A percentile compares a stretch with the other conserved stretches of the same genome.
phyloP scores from a whole-genome alignment of 2,888 invertebrate species.

The Zaprionus lineosus region DNA sequence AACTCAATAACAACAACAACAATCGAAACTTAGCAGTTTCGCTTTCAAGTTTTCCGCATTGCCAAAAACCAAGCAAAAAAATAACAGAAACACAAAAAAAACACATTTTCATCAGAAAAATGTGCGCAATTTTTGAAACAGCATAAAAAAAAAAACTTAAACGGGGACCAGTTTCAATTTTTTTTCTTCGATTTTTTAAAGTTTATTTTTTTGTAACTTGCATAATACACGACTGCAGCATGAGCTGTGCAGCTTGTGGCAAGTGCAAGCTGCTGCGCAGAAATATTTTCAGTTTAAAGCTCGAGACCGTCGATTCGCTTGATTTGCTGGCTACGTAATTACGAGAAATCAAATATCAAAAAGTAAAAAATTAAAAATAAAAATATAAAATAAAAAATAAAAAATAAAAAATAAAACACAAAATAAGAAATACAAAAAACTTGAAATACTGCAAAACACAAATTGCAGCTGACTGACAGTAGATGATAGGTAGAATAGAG shows the following conservation, averaged over 20 bases:
- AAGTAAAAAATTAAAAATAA: conserved; percentile 10
- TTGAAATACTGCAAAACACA: conserved; percentile 48
- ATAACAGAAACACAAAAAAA: conserved; percentile 3
- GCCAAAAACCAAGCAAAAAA: conserved; percentile 32
- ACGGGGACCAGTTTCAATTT: conserved; percentile 65
- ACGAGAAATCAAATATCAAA: conserved; percentile 58
- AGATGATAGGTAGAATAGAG: neutral
- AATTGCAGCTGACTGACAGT: conserved; percentile 66
- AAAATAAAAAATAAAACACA: neutral
- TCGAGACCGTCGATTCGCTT: conserved; percentile 59
- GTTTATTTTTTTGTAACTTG: conserved; percentile 44
- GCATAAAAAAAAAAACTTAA: conserved; percentile 8
- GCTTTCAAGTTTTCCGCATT: conserved; percentile 68
- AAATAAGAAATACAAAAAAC: conserved; percentile 39
- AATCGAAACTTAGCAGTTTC: conserved; percentile 42
- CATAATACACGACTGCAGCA: conserved; percentile 49
- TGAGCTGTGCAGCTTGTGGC: conserved; percentile 42
- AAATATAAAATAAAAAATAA: conserved; percentile 15
- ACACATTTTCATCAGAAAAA: conserved; percentile 26
- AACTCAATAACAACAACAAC: conserved; percentile 20
- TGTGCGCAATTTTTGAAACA: conserved; percentile 42
- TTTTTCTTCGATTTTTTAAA: conserved; percentile 23
- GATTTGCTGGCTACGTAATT: conserved; percentile 69
- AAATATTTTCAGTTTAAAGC: conserved; percentile 64
- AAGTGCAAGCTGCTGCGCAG: conserved; percentile 64